phyloP scores from a whole-genome alignment of 2,113 vertebrate species.

The Strix uralensis region DNA sequence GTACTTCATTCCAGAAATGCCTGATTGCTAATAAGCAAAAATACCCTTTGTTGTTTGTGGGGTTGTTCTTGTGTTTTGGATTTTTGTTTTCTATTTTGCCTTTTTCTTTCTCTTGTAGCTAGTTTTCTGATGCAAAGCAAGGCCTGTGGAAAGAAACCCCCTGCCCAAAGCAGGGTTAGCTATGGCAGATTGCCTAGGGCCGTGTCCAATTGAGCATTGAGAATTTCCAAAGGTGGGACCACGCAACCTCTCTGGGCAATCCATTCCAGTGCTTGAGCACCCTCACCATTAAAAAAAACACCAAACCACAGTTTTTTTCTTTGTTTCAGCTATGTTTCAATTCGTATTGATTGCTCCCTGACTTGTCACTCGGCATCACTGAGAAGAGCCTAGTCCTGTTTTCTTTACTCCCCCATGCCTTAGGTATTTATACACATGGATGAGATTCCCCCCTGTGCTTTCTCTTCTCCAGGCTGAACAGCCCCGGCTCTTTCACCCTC shows the following conservation, averaged over 20 bases:
- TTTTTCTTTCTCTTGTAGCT: neutral
- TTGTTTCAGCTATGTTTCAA: neutral
- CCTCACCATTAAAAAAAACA: neutral
- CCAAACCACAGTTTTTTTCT: neutral
- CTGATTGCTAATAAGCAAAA: neutral
- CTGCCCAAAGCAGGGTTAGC: neutral
- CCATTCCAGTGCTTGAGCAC: neutral
- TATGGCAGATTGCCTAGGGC: neutral
- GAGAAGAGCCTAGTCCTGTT: neutral
- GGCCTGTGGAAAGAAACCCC: neutral
- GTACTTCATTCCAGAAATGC: neutral
- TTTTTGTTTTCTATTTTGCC: neutral
- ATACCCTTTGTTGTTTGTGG: neutral
- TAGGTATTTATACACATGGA: rapidly evolving
- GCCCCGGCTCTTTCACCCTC: neutral
- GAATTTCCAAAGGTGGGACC: neutral
- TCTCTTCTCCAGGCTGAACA: neutral
- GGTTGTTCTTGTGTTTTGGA: too few relatives aligned
- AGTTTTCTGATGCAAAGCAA: neutral
- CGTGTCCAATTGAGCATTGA: neutral
- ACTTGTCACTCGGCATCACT: neutral
- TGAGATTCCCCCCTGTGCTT: neutral
- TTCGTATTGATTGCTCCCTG: neutral
- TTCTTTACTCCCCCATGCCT: neutral
- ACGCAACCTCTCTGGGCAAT: neutral